Percentiles rank a stretch among this genome's conserved stretches.
These are phyloP conservation scores for Pollachius pollachius DNA, from an alignment of 2,113 vertebrate species.

Conservation along the genomic window DNA sequence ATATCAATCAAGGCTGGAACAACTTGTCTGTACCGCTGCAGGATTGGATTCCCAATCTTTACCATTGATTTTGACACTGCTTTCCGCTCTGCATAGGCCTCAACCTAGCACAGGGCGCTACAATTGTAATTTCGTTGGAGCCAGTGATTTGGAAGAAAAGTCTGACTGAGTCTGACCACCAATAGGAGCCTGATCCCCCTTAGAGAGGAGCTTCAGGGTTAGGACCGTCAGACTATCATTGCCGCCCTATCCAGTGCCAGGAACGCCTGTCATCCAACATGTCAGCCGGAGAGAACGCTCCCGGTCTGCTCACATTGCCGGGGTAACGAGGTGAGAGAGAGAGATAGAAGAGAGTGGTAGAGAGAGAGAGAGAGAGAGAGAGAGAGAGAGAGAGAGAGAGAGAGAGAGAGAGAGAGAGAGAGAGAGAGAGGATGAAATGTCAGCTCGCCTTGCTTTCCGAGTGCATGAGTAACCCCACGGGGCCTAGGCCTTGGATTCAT, in stretches of 20 bases:
- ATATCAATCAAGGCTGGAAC: no score
- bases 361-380: neutral
- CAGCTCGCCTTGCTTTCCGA: slow-evolving; percentile 34
- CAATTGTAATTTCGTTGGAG: no score
- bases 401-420: slow-evolving; percentile 4
- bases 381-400: slow-evolving; percentile 18
- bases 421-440: slow-evolving; percentile 16
- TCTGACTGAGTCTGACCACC: neutral
- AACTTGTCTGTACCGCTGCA: no score
- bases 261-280: slow-evolving; percentile 21
- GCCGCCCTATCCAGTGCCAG: slow-evolving; percentile 15
- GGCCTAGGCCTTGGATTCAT: slow-evolving; percentile 37
- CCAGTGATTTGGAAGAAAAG: no score
- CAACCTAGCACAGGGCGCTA: no score
- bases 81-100: no score
- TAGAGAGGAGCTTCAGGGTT: slow-evolving; percentile 12
- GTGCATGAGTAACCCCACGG: slow-evolving; percentile 16
- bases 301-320: slow-evolving; percentile 26
- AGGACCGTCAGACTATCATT: slow-evolving; percentile 32
- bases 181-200: slow-evolving; percentile 16
- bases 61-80: no score
- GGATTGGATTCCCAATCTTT: no score
- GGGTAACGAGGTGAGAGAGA: slow-evolving; percentile 7
- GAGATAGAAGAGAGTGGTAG: neutral
- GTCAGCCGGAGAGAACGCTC: slow-evolving; percentile 17